These are phyloP conservation scores for Poecilobothrus nobilitatus DNA, from an alignment of 2,888 invertebrate genomes.

Conservation along the genomic window DNA sequence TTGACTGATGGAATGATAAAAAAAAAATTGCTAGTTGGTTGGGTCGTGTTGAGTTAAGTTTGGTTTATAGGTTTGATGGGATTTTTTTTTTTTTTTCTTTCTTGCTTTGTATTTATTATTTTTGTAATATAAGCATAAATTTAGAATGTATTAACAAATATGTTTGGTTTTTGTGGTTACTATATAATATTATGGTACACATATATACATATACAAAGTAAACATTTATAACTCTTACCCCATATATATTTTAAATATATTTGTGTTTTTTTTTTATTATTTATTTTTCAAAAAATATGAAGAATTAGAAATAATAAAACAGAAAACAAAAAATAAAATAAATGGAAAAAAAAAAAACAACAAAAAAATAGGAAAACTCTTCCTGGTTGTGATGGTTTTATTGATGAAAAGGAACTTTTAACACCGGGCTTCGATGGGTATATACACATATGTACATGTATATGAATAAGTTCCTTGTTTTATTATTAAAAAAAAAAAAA, in stretches of 20 bases:
- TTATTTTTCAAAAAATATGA: neutral
- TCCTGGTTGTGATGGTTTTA: neutral
- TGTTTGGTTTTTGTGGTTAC: neutral
- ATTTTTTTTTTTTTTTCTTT: too few relatives aligned
- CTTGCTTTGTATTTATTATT: too few relatives aligned
- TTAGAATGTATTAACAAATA: constrained; percentile 10
- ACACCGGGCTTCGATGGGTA: neutral
- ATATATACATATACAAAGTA: neutral
- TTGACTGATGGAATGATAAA: neutral
- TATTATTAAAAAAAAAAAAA: too few relatives aligned
- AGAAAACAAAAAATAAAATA: neutral
- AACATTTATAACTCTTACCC: neutral
- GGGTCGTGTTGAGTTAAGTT: too few relatives aligned
- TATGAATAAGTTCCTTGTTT: too few relatives aligned
- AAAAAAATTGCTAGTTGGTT: too few relatives aligned
- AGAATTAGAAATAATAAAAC: neutral
- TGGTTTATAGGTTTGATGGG: too few relatives aligned
- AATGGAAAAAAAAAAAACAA: neutral
- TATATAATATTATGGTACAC: neutral
- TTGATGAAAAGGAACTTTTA: neutral
- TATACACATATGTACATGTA: neutral
- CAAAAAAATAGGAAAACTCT: neutral
- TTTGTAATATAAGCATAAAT: neutral
- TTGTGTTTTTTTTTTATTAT: neutral
- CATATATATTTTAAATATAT: neutral